Base-by-base conservation (phyloP, 1,140 invertebrate genomes). In the Mylabris phalerata region DNA sequence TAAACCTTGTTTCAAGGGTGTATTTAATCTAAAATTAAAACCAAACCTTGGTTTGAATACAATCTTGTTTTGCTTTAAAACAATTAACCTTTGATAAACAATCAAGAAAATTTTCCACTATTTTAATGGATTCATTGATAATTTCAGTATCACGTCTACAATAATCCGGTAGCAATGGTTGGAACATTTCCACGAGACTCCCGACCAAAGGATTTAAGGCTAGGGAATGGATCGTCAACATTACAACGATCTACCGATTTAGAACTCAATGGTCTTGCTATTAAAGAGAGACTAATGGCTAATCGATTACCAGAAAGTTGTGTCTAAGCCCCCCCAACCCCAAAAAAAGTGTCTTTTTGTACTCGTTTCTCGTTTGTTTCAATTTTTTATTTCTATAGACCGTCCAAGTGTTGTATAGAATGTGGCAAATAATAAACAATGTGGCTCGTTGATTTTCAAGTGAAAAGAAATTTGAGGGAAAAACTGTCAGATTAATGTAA, bases 231-330 rank as follows among this genome's bases (percentile, higher is more conserved):
- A 7, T 61, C 68, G 41, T 63, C 69, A 9, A 70, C 71, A 4
- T 46, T 71, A 40, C 61, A 64, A 24, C 41, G 61, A 55, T 52
- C 66, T 9, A 65, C 66, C 4, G 73, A 74, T 48, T 50, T 72
- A 50, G 73, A 74, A 61, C 75, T 84, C 54, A 83, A 84, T 72
- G 85, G 86, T 3, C 80, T 85, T 67, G 85, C 84, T 59, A 87
- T 88, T 70, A 88, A 87, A 68, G 83, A 87, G 71, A 80, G 85
- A 63, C 78, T 88, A 3, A 84, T 88, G 75, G 84, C 86, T 49
- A 84, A 84, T 70, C 82, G 85, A 68, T 80, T 88, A 65, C 86
- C 86, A 2, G 85, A 88, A 73, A 87, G 84, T 63, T 87, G 85
- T 72, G 86, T 88, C 50, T 87, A 84, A 81, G 43, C 13, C 19